Evolutionary conservation across 1,140 invertebrate genomes (phyloP), one percentile per base, ranked within the genome.

Genomic region (Pseudomyrmex dendroicus): DNA sequence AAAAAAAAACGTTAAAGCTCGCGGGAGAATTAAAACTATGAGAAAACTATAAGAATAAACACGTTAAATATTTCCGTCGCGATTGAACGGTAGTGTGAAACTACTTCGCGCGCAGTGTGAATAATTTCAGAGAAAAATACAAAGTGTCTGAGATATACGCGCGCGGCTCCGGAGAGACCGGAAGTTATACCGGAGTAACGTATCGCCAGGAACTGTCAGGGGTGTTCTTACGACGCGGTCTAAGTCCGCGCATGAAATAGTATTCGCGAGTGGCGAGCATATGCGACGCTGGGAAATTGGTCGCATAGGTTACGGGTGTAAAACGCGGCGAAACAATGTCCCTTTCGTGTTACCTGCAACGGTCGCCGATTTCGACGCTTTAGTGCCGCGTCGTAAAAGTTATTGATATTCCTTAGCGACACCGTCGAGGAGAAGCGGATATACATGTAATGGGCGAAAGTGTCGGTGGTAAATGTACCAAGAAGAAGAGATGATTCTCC

Each of bases 201-300:
- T 66, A 13, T 7, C n/a, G n/a, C 13, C 4, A 12, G 13, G 35
- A 83, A 64, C 44, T 66, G 82, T 72, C 61, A 57, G 66, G 61
- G 56, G 44, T 87, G 61, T 80, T 57, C 46, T 63, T 68, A 83
- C 62, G 35, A 35, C 35, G 35, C 35, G 35, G 35, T 54, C 61
- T 59, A 68, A 83, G 76, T 73, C 66, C 10, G 48, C 63, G 63
- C 15, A 46, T 17, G 61, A 66, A 46, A 50, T 22, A 59, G 35
- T 13, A 67, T 52, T 73, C 25, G 20, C 72, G 77, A 83, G 52
- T 73, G 44, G 72, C 15, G 48, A 74, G 72, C 73, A 76, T 86
- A 73, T 70, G 66, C 59, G 84, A 67, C 85, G 20, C 82, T 73
- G 89, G 84, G 84, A 89, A 90, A 90, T 90, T 89, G 83, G 76